These are phyloP conservation scores for Busseola fusca DNA, from an alignment of 2,888 invertebrate genomes.

Conservation along the genomic window DNA sequence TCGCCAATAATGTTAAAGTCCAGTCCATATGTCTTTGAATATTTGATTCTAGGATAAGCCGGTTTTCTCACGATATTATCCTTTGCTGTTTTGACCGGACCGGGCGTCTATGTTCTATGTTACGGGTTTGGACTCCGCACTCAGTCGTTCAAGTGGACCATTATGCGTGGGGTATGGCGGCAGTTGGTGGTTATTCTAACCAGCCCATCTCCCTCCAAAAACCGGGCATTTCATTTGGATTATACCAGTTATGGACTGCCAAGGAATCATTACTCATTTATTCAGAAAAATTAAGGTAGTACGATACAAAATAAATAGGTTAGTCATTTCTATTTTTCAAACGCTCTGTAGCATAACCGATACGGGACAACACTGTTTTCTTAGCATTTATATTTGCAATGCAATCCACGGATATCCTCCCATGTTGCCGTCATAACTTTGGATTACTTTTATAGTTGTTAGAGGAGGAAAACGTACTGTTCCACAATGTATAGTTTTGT, in stretches of 20 bases:
- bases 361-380: slow-evolving; percentile 23
- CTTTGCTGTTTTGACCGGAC: not conserved
- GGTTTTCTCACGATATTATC: not conserved
- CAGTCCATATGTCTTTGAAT: not conserved
- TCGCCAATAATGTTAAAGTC: not conserved
- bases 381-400: slow-evolving; percentile 39
- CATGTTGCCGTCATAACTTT: slow-evolving; percentile 43
- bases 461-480: slow-evolving; percentile 21
- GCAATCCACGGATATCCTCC: slow-evolving; percentile 43
- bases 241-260: not conserved
- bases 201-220: no score
- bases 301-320: not conserved
- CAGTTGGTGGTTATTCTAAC: no score
- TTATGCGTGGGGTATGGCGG: no score
- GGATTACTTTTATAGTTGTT: slow-evolving; percentile 31
- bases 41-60: not conserved
- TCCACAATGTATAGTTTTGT: not conserved
- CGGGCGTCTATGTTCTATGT: no score
- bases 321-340: not conserved
- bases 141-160: no score
- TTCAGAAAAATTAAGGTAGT: not conserved
- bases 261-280: not conserved
- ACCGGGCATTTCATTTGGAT: not conserved
- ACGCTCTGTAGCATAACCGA: slow-evolving; percentile 8
- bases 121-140: no score